Conservation (phyloP, 2,113 vertebrate genomes). For the Australoheros scitulus region DNA sequence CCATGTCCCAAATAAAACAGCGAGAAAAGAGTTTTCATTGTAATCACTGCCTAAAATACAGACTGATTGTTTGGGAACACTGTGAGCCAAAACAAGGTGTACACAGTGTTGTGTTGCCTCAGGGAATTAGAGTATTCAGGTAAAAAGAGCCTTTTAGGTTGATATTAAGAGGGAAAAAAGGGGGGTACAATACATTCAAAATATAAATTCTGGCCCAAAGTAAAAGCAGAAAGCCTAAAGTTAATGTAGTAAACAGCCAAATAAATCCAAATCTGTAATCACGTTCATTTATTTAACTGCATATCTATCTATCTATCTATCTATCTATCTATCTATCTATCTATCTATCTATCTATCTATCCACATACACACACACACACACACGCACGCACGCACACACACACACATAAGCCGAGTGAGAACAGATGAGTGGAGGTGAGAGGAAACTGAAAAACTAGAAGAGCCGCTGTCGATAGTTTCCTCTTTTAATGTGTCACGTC, state of each 20-base stretch:
- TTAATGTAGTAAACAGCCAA: not conserved
- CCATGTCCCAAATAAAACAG: not conserved
- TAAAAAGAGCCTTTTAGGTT: not conserved
- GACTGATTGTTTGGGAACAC: conserved; percentile 5
- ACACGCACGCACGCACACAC: too few species aligned
- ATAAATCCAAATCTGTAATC: not conserved
- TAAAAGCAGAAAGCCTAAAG: not conserved
- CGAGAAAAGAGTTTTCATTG: not conserved
- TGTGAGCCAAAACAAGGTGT: not conserved
- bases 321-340: not conserved
- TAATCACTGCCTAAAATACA: conserved; percentile 1
- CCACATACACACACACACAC: too few species aligned
- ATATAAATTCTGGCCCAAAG: not conserved
- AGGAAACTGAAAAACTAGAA: not conserved
- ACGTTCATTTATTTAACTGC: not conserved
- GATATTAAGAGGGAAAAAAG: not conserved
- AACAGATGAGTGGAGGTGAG: too few species aligned
- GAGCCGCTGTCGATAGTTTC: not conserved
- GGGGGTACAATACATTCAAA: not conserved
- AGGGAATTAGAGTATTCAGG: not conserved
- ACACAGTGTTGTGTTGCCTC: not conserved
- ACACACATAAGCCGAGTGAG: too few species aligned
- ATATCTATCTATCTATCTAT: too few species aligned
- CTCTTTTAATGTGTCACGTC: not conserved
- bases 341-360: not conserved